Conservation (phyloP, 2,888 invertebrate genomes). For the Chesias legatella region DNA sequence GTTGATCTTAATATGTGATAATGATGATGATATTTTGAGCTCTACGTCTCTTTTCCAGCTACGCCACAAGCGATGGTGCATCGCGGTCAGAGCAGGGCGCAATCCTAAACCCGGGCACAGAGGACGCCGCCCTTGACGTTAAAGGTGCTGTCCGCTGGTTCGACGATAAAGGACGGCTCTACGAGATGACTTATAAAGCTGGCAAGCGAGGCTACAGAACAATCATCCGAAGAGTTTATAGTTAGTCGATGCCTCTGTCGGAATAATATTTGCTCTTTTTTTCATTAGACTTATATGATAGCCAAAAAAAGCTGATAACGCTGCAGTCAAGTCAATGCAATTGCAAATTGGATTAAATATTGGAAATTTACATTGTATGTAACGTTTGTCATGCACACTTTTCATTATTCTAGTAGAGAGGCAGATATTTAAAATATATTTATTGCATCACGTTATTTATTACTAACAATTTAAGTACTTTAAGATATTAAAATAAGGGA, state of each 20-base stretch:
- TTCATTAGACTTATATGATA: too few relatives aligned
- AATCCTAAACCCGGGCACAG: conserved; percentile 57
- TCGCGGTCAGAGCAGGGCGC: conserved; percentile 73
- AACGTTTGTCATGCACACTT: too few relatives aligned
- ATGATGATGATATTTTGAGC: too few relatives aligned
- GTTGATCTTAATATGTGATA: too few relatives aligned
- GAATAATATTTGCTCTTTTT: too few relatives aligned
- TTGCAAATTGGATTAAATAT: too few relatives aligned
- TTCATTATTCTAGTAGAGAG: too few relatives aligned
- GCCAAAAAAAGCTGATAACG: too few relatives aligned
- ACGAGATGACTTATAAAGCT: conserved; percentile 75
- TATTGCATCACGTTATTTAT: neutral
- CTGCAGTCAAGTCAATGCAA: too few relatives aligned
- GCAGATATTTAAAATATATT: too few relatives aligned
- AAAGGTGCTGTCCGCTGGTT: conserved; percentile 72
- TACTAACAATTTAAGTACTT: neutral
- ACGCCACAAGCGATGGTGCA: conserved; percentile 75
- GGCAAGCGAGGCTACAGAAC: conserved; percentile 73
- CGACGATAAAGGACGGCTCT: conserved; percentile 67
- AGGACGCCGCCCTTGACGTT: conserved; percentile 62
- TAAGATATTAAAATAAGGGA: neutral
- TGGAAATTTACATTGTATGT: too few relatives aligned
- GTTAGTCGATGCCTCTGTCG: conserved; percentile 9
- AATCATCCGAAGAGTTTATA: conserved; percentile 59
- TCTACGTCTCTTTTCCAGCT: conserved; percentile 49